Evolutionary conservation across 2,797 vertebrate genomes (phyloP), one percentile per base, ranked within the genome.

Genomic region (Melanotaenia maccullochi): DNA sequence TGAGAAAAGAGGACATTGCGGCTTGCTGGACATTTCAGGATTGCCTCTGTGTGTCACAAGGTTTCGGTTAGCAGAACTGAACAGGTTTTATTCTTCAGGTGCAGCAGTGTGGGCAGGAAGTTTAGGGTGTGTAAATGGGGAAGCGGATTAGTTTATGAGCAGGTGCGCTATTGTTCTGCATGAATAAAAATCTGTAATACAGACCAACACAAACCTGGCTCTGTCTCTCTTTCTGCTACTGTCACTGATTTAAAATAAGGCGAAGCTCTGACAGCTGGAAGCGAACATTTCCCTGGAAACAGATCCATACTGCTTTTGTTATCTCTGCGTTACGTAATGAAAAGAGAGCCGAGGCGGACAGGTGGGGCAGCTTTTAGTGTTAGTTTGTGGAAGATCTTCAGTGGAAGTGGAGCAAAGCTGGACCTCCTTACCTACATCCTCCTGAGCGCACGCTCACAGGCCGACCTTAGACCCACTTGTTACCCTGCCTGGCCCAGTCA

Each of bases 391-490:
- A 58, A 68, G 18, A 12, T 71, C 55, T 12, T 36, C 16, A 22
- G 6, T 49, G 16, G 13, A 61, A 30, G 12, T 33, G 22, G 36
- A 66, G 81, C 44, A 51, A 78, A 88, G 68, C 83, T 65, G 80
- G 88, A 89, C 78, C 63, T 87, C 80, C 71, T 69, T 68, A 60
- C 80, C 86, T 76, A 72, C 55, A 69, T 85, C 82, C 79, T 87
- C 66, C 74, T 63, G 68, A 60, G 47, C 68, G 57, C 61, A 75
- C 52, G 77, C 62, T 75, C 28, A 12, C 60, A 64, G 76, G 71
- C 22, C 13, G 70, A 89, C 86, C 88, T 88, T 86, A 87, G 87
- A 79, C 84, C 84, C 78, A 88, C 57, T 85, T 70, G 85, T 81
- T 62, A 71, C 76, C 75, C 73, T 32, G 80, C 64, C 52, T 87